Percentiles rank a stretch among this genome's conserved stretches.
phyloP scores from a whole-genome alignment of 1,140 invertebrate genomes.

The Nixonia krombeini region DNA sequence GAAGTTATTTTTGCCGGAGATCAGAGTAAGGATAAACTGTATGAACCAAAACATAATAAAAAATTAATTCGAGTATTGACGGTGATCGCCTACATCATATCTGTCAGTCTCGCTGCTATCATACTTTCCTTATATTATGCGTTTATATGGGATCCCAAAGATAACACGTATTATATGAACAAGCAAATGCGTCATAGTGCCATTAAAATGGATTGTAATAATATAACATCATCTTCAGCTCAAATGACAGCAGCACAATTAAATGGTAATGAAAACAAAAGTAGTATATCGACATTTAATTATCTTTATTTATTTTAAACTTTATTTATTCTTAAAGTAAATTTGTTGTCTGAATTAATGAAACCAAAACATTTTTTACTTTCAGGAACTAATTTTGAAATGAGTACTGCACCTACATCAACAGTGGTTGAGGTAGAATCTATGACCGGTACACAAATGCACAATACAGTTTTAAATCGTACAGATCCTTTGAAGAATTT shows the following conservation, averaged over 20 bases:
- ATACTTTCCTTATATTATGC: constrained; percentile 96
- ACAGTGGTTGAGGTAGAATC: background rate
- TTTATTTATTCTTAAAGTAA: background rate
- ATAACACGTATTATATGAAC: constrained; percentile 31
- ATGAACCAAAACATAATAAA: constrained; percentile 87
- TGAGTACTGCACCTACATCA: background rate
- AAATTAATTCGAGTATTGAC: constrained; percentile 93
- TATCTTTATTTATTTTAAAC: background rate
- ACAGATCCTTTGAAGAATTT: background rate
- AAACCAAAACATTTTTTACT: background rate
- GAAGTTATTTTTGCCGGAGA: constrained; percentile 81
- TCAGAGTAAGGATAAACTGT: constrained; percentile 84
- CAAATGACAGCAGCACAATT: background rate
- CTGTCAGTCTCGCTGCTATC: constrained; percentile 94
- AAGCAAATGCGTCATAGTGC: constrained; percentile 10
- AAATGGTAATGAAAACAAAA: background rate
- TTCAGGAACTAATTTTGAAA: background rate
- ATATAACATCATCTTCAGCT: background rate
- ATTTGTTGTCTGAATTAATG: background rate
- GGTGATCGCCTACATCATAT: constrained; percentile 94
- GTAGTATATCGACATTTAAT: background rate
- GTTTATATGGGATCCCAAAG: constrained; percentile 92
- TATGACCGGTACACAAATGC: background rate
- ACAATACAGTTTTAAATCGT: background rate
- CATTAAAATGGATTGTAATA: background rate